Base-by-base conservation (phyloP, 2,888 invertebrate species). In the Hesperia comma region DNA sequence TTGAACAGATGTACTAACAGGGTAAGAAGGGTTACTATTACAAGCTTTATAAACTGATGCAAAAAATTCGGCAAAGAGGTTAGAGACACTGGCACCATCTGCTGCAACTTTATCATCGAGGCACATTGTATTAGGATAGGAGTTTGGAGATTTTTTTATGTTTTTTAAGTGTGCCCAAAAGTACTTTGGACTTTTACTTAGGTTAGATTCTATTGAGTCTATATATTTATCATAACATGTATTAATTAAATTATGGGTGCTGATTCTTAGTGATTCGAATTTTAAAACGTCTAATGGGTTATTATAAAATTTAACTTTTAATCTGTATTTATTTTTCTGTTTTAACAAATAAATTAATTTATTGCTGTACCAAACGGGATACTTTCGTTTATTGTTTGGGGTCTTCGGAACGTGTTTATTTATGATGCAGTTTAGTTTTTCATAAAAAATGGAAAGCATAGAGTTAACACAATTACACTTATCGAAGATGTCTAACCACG, bases 101-200 rank as follows among this genome's bases (percentile, higher is more conserved):
- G 2, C 19, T 3, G 57, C 57, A 19, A 57, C 15, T 8, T 3
- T 41, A 26, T 14, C 17, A 26, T 43, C 21, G 6, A 26, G n/a
- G 4, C 1, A n/a, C 57, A 57, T 57, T 21, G 4, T 8, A 15
- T 21, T 17, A 6, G 64, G 64, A 15, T 64, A 64, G 8, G 58
- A 17, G 17, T 64, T 64, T 15, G 57, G 19, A 2, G 57, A 57
- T 3, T 64, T 33, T 40, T 26, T 49, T 1, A 64, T 37, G 41
- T 64, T 64, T 53, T 64, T 64, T n/a, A 64, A 41, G n/a, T 64
- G 64, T 21, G 64, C 58, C 64, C 64, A 64, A 12, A 58, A 64
- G 15, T 64, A 58, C 58, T 58, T 57, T 0, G 64, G 57, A 56
- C 58, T 64, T 6, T 49, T 58, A 6, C 12, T 32, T 10, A 64